Conservation (phyloP, 2,888 invertebrate species). For the Tribolium freemani region DNA sequence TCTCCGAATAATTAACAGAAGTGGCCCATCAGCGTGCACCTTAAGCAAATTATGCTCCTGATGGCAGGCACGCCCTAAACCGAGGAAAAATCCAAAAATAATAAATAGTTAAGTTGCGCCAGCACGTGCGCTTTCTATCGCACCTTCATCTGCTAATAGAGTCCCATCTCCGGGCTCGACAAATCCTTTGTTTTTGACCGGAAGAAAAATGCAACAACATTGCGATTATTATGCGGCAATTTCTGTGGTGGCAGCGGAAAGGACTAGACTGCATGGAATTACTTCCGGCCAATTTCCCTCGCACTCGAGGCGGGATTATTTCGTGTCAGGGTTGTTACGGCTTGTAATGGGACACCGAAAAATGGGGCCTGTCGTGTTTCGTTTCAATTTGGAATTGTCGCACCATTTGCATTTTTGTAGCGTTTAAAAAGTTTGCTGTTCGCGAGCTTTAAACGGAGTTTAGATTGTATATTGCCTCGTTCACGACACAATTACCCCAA, state of each 20-base stretch:
- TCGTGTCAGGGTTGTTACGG: conserved; percentile 34
- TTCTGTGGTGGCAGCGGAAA: conserved; percentile 34
- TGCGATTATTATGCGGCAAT: conserved; percentile 30
- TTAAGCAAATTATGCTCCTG: conserved; percentile 16
- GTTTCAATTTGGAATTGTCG: conserved; percentile 32
- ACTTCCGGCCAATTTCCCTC: conserved; percentile 40
- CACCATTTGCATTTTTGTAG: conserved; percentile 36
- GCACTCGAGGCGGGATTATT: conserved; percentile 37
- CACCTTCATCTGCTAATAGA: conserved; percentile 47
- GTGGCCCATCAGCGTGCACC: conserved; percentile 1
- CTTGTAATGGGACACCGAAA: conserved; percentile 37
- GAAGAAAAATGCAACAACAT: conserved; percentile 33
- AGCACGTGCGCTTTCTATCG: conserved; percentile 52
- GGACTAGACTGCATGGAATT: conserved; percentile 39
- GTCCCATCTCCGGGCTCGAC: not conserved
- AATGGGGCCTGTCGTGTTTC: conserved; percentile 23
- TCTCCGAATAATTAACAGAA: not conserved
- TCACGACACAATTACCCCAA: conserved; percentile 18
- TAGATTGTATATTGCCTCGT: conserved; percentile 24
- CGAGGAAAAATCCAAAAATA: conserved; percentile 44
- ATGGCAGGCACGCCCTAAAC: not conserved
- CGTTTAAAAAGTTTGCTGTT: conserved; percentile 23
- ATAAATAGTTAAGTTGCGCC: conserved; percentile 51
- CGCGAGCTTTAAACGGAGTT: conserved; percentile 21
- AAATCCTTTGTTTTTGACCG: conserved; percentile 19